Base-by-base conservation (phyloP, 2,113 vertebrate species). In the Platycercus adscitus region DNA sequence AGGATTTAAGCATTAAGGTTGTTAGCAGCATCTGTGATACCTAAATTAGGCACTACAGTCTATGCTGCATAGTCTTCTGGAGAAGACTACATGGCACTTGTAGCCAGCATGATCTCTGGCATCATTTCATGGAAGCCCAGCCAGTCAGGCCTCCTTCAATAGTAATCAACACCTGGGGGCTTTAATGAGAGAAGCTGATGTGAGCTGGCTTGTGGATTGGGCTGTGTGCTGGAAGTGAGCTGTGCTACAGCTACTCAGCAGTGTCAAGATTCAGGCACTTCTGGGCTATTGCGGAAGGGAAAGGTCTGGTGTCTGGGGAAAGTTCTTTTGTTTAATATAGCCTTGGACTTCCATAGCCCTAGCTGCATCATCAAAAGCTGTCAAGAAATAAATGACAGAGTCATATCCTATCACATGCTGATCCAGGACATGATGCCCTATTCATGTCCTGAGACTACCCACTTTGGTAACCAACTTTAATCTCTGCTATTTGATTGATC, bases 401-500 rank as follows among this genome's bases (percentile, higher is more conserved):
- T 65, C 13, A 33, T 33, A 66, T 55, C 13, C 31, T 71, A 31
- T 84, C 60, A 20, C 18, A 24, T 15, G 10, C 9, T 39, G 20
- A 75, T 35, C 58, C 66, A 88, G 58, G 41, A 73, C 19, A 18
- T 29, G 10, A 63, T 0, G 0, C 52, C 15, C 28, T 43, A 17
- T 44, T 64, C 19, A 7, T 35, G 6, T 11, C 9, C 18, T 29
- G 13, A 53, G 11, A 75, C 20, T 50, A 79, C 6, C 2, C 13
- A 4, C 1, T 0, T 0, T 50, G 15, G 20, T 39, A 73, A 9
- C 3, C 29, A 50, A 1, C 10, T 80, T 86, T 60, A 60, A 15
- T 65, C 8, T 78, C 33, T 0, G 0, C 16, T 64, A 6, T 46
- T 82, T 0, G 1, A 28, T 0, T 21, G 9, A 50, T 68, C 4